phyloP scores from a whole-genome alignment of 2,797 vertebrate species.

The Mormyrops boulengeri region DNA sequence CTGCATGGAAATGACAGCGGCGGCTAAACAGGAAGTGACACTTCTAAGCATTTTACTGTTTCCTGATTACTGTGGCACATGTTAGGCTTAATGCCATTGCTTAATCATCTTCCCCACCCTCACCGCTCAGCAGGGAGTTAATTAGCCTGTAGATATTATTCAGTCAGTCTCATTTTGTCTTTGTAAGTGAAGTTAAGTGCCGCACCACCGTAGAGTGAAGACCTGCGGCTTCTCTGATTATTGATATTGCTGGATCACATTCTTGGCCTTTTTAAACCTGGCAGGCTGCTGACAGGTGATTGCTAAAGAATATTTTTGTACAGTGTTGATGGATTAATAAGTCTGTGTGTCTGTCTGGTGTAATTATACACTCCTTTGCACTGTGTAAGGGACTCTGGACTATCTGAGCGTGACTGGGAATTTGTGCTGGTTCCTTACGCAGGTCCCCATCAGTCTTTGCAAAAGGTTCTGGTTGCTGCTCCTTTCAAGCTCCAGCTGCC shows the following conservation, averaged over 20 bases:
- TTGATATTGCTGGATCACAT: neutral
- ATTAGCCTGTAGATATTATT: neutral
- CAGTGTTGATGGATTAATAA: neutral
- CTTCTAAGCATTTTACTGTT: neutral
- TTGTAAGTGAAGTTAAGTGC: neutral
- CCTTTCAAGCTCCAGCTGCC: slow-evolving; percentile 47
- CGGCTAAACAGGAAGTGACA: neutral
- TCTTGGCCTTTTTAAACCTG: neutral
- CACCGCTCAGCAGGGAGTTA: neutral
- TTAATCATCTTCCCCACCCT: neutral
- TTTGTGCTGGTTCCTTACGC: neutral
- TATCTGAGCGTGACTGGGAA: neutral
- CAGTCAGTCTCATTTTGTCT: neutral
- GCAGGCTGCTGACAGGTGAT: neutral
- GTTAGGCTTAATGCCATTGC: neutral
- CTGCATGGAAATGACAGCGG: neutral
- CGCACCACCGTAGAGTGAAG: neutral
- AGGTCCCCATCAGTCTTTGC: slow-evolving; percentile 27
- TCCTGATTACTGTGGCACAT: slow-evolving; percentile 17
- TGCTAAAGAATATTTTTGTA: neutral
- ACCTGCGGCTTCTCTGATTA: neutral
- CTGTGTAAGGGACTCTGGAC: neutral
- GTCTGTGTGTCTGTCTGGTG: neutral
- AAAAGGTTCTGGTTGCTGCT: slow-evolving; percentile 37
- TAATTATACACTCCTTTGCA: neutral